Evolutionary conservation across 2,113 vertebrate species (phyloP).

Genomic region (Ammodytes dubius): DNA sequence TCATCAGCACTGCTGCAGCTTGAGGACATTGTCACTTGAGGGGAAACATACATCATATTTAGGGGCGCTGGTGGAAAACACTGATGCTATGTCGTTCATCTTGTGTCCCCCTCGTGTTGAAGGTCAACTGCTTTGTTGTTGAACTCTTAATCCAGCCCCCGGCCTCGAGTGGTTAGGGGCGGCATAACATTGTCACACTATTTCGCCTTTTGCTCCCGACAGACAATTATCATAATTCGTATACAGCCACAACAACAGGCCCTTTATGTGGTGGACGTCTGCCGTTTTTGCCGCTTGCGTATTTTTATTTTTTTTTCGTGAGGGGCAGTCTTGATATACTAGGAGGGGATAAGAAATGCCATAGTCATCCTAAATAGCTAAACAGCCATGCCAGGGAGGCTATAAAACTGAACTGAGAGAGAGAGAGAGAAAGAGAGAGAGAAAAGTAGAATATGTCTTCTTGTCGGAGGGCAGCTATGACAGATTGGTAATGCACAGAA

Average conservation of each 20-base stretch:
- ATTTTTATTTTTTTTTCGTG: background rate
- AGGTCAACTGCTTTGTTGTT: no score
- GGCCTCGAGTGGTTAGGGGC: no score
- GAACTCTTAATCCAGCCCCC: no score
- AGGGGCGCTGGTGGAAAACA: no score
- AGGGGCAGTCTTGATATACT: background rate
- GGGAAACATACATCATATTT: no score
- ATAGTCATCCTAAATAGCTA: background rate
- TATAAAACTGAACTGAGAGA: background rate
- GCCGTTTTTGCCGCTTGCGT: background rate
- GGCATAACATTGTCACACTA: no score
- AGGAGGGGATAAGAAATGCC: background rate
- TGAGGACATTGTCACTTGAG: no score
- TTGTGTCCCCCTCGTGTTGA: no score
- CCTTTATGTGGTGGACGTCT: background rate
- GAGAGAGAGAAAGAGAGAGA: background rate
- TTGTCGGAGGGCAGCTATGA: conserved; percentile 56
- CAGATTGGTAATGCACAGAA: conserved; percentile 65
- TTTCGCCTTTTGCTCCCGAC: no score
- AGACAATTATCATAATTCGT: background rate
- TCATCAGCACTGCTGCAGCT: no score
- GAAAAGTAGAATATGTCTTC: conserved; percentile 44
- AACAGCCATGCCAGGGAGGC: conserved; percentile 7
- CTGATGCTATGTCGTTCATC: no score
- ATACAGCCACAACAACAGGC: background rate